Conservation (phyloP, 2,888 invertebrate species). For the Tridacna gigas region DNA sequence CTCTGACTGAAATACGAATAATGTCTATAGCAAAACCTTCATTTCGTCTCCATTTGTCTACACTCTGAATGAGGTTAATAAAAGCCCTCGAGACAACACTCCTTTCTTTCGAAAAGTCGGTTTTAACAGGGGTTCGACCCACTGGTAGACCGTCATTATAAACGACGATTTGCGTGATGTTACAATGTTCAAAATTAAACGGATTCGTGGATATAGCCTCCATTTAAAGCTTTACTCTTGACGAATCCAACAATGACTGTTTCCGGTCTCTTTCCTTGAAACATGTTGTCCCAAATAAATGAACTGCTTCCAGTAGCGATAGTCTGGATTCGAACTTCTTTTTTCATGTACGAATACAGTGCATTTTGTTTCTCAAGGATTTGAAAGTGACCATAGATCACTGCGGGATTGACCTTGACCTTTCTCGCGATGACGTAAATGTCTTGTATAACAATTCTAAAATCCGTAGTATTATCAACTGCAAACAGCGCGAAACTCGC, state of each 20-base stretch:
- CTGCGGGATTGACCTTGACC: constrained; percentile 18
- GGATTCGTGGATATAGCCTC: constrained; percentile 54
- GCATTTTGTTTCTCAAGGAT: constrained; percentile 36
- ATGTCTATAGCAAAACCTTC: constrained; percentile 34
- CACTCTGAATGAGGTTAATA: constrained; percentile 39
- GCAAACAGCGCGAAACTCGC: constrained; percentile 44
- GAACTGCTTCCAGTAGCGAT: constrained; percentile 43
- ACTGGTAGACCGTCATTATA: constrained; percentile 53
- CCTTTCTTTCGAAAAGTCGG: constrained; percentile 28
- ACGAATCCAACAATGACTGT: constrained; percentile 44
- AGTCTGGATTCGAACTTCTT: constrained; percentile 26
- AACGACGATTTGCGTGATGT: constrained; percentile 45
- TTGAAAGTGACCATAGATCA: constrained; percentile 34
- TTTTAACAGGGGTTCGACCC: constrained; percentile 46
- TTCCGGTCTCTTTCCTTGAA: constrained; percentile 46
- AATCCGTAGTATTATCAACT: constrained; percentile 8
- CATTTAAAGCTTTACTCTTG: constrained; percentile 42
- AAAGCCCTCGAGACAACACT: constrained; percentile 26
- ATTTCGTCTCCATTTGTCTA: constrained; percentile 47
- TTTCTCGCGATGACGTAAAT: constrained; percentile 27
- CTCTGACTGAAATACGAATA: constrained; percentile 41
- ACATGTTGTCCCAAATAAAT: constrained; percentile 55
- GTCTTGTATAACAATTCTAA: constrained; percentile 32
- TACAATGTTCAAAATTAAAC: constrained; percentile 56
- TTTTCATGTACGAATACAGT: constrained; percentile 22